Evolutionary conservation across 2,113 vertebrate genomes (phyloP).

Genomic region (Laticauda colubrina): DNA sequence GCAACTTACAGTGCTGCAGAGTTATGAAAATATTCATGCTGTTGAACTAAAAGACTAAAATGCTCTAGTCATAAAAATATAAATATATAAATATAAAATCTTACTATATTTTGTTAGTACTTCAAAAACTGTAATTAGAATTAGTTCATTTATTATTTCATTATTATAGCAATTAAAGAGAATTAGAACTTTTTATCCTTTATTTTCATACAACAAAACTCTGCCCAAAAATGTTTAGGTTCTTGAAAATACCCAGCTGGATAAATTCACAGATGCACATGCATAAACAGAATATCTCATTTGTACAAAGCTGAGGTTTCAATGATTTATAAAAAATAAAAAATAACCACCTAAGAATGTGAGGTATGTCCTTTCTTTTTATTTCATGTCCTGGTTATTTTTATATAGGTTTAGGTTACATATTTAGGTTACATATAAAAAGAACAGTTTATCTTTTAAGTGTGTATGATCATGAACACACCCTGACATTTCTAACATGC

Average conservation of each 20-base stretch:
- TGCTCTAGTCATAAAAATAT: conserved; percentile 51
- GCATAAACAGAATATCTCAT: not conserved
- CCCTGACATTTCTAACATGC: conserved; percentile 46
- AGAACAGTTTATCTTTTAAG: conserved; percentile 41
- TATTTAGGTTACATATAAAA: conserved; percentile 39
- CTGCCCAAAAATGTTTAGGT: conserved; percentile 50
- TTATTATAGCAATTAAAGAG: conserved; percentile 53
- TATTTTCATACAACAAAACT: conserved; percentile 38
- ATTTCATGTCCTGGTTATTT: conserved; percentile 51
- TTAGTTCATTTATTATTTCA: conserved; percentile 62
- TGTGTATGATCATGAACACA: conserved; percentile 40
- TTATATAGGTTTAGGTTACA: conserved; percentile 59
- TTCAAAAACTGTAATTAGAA: conserved; percentile 52
- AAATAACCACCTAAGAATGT: conserved; percentile 49
- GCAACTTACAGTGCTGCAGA: not conserved
- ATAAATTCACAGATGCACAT: not conserved
- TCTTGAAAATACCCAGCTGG: not conserved
- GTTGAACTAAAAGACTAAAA: not conserved
- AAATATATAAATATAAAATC: conserved; percentile 39
- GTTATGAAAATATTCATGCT: not conserved
- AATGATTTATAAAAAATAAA: conserved; percentile 28
- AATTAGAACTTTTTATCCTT: conserved; percentile 48
- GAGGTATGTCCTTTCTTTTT: conserved; percentile 35
- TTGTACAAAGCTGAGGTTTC: conserved; percentile 13
- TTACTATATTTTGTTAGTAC: conserved; percentile 66